A percentile compares a stretch with the other conserved stretches of the same genome.
These are phyloP conservation scores for Motacilla alba DNA, from an alignment of 2,113 vertebrate genomes.

Conservation along the genomic window DNA sequence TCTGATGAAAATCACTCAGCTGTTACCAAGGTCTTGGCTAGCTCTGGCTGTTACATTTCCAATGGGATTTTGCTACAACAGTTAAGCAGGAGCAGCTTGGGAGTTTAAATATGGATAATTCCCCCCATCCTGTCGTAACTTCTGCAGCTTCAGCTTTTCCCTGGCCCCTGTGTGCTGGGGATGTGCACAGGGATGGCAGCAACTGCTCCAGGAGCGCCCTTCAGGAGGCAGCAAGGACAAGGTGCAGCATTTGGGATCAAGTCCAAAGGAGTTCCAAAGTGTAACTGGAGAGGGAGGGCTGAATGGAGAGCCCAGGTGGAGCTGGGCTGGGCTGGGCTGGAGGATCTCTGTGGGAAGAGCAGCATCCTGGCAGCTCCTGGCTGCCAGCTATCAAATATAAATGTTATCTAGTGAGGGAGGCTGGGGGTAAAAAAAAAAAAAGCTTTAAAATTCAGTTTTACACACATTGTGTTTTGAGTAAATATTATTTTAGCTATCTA, in stretches of 20 bases:
- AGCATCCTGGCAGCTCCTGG: background rate
- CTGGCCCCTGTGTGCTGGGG: background rate
- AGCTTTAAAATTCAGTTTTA: conserved; percentile 14
- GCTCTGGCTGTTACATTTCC: conserved; percentile 30
- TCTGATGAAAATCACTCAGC: conserved; percentile 65
- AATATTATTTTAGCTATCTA: conserved; percentile 65
- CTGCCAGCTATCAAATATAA: background rate
- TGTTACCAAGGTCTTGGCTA: conserved; percentile 55
- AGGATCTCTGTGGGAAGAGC: background rate
- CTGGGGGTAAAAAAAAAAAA: background rate
- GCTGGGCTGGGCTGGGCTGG: background rate
- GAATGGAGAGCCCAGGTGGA: background rate
- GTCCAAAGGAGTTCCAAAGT: background rate
- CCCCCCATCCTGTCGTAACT: background rate
- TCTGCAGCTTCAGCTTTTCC: background rate
- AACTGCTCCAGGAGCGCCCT: background rate
- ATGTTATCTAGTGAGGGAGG: background rate
- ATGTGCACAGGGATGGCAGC: rapidly evolving
- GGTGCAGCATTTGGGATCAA: background rate
- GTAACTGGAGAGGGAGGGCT: background rate
- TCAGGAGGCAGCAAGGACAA: background rate
- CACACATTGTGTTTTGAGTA: conserved; percentile 46
- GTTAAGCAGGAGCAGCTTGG: background rate
- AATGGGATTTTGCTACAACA: conserved; percentile 18
- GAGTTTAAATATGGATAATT: conserved; percentile 2